Percentiles rank a stretch among this genome's conserved stretches.
Evolutionary conservation across 1,140 invertebrate species (phyloP).

Genomic region (Hyles euphorbiae): DNA sequence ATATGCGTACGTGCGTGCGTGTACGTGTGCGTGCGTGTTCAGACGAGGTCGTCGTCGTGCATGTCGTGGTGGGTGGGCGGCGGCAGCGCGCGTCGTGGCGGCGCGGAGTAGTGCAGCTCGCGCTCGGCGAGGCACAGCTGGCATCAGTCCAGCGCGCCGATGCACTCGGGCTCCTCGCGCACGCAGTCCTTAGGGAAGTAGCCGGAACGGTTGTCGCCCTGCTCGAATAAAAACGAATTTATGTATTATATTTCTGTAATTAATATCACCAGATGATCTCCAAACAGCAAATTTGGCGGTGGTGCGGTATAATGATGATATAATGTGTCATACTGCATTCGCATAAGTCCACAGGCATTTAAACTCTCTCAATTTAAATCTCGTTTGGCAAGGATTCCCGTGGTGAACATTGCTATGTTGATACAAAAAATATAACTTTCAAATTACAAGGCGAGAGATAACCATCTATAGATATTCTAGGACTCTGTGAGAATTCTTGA

Average conservation of each 20-base stretch:
- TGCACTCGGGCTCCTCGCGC: conserved; percentile 70
- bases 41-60: conserved; percentile 29
- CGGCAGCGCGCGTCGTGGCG: conserved; percentile 10
- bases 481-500: too few species aligned
- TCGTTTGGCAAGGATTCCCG: too few species aligned
- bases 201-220: conserved; percentile 66
- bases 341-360: too few species aligned
- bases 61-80: background rate
- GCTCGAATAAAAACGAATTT: conserved; percentile 2
- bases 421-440: too few species aligned
- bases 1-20: background rate
- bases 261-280: too few species aligned
- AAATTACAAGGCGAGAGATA: too few species aligned
- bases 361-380: too few species aligned
- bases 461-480: too few species aligned
- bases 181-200: conserved; percentile 75
- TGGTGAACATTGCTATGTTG: too few species aligned
- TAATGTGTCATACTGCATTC: too few species aligned
- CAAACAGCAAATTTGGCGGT: too few species aligned
- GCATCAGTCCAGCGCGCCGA: conserved; percentile 71
- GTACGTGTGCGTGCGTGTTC: conserved; percentile 2
- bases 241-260: background rate
- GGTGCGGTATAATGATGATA: too few species aligned
- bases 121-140: conserved; percentile 66
- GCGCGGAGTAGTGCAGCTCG: conserved; percentile 42